phyloP scores from a whole-genome alignment of 1,140 invertebrate genomes.

The Mya arenaria region DNA sequence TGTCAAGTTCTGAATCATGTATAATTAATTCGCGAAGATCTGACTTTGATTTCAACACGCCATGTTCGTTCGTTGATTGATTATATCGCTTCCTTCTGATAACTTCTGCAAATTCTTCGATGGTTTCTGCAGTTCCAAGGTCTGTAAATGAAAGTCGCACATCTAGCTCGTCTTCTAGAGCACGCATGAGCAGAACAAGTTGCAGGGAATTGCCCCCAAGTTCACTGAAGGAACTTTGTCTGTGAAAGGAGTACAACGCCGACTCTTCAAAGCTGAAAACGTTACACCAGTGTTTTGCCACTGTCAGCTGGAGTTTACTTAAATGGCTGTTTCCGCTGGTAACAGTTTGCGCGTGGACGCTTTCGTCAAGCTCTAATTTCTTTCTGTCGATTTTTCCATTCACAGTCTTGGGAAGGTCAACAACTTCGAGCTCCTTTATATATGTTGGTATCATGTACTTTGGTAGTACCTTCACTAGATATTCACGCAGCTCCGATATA shows the following conservation, averaged over 20 bases:
- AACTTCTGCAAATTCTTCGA: slow-evolving; percentile 67
- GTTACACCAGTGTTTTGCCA: slow-evolving; percentile 62
- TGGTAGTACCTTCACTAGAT: slow-evolving; percentile 62
- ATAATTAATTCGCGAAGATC: slow-evolving; percentile 55
- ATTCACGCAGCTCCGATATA: slow-evolving; percentile 62
- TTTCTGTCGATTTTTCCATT: slow-evolving; percentile 70
- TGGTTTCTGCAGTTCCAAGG: slow-evolving; percentile 65
- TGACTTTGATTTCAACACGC: slow-evolving; percentile 5
- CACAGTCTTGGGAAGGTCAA: slow-evolving; percentile 63
- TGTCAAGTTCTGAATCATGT: slow-evolving; percentile 52
- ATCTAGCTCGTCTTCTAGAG: slow-evolving; percentile 58
- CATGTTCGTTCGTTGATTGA: slow-evolving; percentile 31
- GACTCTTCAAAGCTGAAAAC: slow-evolving; percentile 59
- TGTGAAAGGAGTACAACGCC: slow-evolving; percentile 54
- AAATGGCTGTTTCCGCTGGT: slow-evolving; percentile 58
- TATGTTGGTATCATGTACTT: slow-evolving; percentile 68
- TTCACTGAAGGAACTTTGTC: slow-evolving; percentile 65
- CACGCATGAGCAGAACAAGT: slow-evolving; percentile 61
- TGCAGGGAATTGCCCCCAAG: slow-evolving; percentile 68
- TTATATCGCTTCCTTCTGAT: slow-evolving; percentile 59
- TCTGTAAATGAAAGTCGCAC: slow-evolving; percentile 64
- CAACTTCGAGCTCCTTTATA: slow-evolving; percentile 61
- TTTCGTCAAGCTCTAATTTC: slow-evolving; percentile 60
- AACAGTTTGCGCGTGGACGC: slow-evolving; percentile 55
- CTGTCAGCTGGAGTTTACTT: slow-evolving; percentile 62